Evolutionary conservation across 2,797 vertebrate genomes (phyloP), one percentile per base, ranked within the genome.

Genomic region (Mareca strepera): DNA sequence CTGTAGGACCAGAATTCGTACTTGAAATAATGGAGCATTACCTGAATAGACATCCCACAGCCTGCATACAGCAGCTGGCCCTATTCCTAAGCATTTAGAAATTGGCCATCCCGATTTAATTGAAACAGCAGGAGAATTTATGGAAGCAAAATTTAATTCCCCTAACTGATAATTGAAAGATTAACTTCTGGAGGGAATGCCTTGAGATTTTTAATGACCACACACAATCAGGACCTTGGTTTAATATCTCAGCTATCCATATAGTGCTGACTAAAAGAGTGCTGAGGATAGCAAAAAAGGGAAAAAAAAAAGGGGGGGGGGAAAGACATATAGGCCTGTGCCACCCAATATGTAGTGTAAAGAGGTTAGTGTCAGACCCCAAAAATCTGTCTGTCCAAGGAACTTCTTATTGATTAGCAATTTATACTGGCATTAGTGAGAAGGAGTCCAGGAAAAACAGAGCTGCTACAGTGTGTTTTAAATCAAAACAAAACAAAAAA

Each of bases 81-180:
- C 11, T 62, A 88, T 82, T 95, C 81, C 44, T 83, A 94, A 94
- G 86, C 78, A 93, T 82, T 89, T 87, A 90, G 88, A 84, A 94
- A 87, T 55, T 66, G 83, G 83, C 68, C 37, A 77, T 90, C 53
- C 60, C 73, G 70, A 80, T 88, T 93, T 90, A 93, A 96, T 15
- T 94, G 94, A 90, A 96, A 92, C 58, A 82, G 80, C 11, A 11
- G 81, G 83, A 88, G 72, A 95, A 92, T 88, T 94, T 95, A 80
- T 68, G 64, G 81, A 94, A 75, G 48, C n/a, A 68, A 72, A 95
- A 90, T 52, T 90, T 48, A 92, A 92, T 90, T 92, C 72, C 58
- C 52, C 64, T 77, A 92, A 88, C 77, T 88, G 86, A 88, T 78
- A 95, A 94, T 50, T 87, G 81, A 82, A 86, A 74, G 53, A 88